Evolutionary conservation across 2,888 invertebrate species (phyloP), one percentile per base, ranked within the genome.

Genomic region (Abscondita cerata): DNA sequence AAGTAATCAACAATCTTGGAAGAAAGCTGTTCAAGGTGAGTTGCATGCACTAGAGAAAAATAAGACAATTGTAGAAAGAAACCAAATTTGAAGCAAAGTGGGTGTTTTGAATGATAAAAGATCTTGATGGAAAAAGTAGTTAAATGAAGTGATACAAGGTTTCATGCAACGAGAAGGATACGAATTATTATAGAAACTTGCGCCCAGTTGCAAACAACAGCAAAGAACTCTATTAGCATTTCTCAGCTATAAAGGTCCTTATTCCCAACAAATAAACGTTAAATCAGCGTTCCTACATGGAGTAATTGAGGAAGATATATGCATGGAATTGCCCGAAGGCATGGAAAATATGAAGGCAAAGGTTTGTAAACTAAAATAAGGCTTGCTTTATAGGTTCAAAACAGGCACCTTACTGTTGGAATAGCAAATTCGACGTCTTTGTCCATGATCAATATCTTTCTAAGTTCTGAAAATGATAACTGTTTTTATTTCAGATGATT

Each of bases 241-340:
- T 6, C 5, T 31, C 5, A 31, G 9, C 9, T 9, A 31, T 31
- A 9, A 31, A 31, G 9, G 9, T 31, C 5, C 6, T n/a, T 5
- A 31, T 6, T 5, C 9, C 6, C 31, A 31, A 31, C 31, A 31
- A 31, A 31, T 31, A 31, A 9, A 40, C n/a, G 15, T 40, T 5
- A 40, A 40, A 40, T 40, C 41, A 6, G 41, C 41, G 4, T 40
- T 40, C n/a, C n/a, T 40, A 15, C 41, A 40, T 15, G 41, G 41
- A 6, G n/a, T 6, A 8, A n/a, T 40, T 13, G n/a, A 40, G 6
- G 41, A 40, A n/a, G n/a, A n/a, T n/a, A n/a, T n/a, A n/a, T n/a
- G n/a, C n/a, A n/a, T n/a, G n/a, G n/a, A n/a, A n/a, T 5, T 11
- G 6, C 41, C 41, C n/a, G 41, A 40, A 40, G 41, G 41, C 4